phyloP scores from a whole-genome alignment of 2,797 vertebrate genomes.

The Amazona ochrocephala region DNA sequence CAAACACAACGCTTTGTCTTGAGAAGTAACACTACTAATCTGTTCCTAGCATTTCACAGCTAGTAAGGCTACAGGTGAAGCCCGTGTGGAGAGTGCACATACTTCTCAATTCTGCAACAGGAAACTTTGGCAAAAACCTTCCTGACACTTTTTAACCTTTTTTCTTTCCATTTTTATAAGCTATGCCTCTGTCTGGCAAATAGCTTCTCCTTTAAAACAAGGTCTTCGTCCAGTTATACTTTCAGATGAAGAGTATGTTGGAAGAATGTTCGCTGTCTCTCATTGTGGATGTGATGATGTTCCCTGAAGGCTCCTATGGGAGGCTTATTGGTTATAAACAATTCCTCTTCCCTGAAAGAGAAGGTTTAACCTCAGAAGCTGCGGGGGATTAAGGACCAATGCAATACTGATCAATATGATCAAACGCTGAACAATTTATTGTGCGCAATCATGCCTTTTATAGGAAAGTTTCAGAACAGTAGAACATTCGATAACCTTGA shows the following conservation, averaged over 20 bases:
- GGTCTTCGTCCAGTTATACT: neutral
- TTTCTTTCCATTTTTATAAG: neutral
- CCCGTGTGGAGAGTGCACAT: rapidly evolving
- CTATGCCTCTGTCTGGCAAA: neutral
- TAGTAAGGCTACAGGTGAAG: slow-evolving; percentile 1
- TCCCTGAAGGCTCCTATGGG: neutral
- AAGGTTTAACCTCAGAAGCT: neutral
- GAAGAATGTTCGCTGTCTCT: neutral
- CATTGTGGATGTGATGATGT: neutral
- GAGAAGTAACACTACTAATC: slow-evolving; percentile 9
- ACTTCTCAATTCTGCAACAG: neutral
- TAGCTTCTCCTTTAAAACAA: neutral
- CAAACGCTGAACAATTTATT: no score
- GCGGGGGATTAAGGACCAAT: no score
- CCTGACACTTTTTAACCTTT: neutral
- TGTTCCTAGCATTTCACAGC: neutral
- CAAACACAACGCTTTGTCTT: neutral
- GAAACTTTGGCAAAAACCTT: slow-evolving; percentile 12
- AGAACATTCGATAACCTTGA: no score
- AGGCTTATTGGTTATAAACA: neutral
- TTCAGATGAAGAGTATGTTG: neutral
- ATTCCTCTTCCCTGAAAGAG: neutral
- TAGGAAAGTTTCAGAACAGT: no score
- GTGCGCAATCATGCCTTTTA: no score
- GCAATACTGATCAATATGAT: no score